A percentile compares a stretch with the other conserved stretches of the same genome.
Evolutionary conservation across 1,140 invertebrate species (phyloP).

Genomic region (Mizuhopecten yessoensis): DNA sequence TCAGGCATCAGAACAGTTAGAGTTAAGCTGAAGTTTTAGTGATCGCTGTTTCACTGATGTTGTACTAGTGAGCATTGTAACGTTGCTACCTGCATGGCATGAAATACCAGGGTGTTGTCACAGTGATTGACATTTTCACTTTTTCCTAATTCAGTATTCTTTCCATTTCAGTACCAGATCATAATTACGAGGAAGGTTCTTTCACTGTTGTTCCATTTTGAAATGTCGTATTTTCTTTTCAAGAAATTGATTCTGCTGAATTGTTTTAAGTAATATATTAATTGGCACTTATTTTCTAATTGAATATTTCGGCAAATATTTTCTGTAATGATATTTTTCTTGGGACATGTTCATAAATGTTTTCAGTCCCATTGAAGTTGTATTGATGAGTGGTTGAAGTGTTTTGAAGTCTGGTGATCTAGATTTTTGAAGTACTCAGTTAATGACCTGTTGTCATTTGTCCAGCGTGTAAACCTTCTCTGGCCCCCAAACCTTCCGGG

Average conservation of each 20-base stretch:
- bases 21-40: background rate
- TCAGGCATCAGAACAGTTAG: background rate
- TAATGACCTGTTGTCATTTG: constrained; percentile 14
- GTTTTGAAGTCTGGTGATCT: background rate
- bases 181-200: background rate
- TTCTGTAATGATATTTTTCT: background rate
- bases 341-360: background rate
- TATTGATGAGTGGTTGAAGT: background rate
- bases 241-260: background rate
- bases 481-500: background rate
- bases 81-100: background rate
- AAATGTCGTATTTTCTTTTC: background rate
- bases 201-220: background rate
- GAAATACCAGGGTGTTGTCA: background rate
- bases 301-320: background rate
- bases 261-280: background rate
- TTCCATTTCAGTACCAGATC: background rate
- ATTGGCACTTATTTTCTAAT: background rate
- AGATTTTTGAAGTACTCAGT: background rate
- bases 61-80: background rate
- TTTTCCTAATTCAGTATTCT: background rate
- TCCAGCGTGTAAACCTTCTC: background rate
- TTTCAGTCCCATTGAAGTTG: background rate
- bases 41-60: background rate
- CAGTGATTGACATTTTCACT: background rate